Evolutionary conservation across 2,113 vertebrate genomes (phyloP), one percentile per base, ranked within the genome.

Genomic region (Podarcis muralis): DNA sequence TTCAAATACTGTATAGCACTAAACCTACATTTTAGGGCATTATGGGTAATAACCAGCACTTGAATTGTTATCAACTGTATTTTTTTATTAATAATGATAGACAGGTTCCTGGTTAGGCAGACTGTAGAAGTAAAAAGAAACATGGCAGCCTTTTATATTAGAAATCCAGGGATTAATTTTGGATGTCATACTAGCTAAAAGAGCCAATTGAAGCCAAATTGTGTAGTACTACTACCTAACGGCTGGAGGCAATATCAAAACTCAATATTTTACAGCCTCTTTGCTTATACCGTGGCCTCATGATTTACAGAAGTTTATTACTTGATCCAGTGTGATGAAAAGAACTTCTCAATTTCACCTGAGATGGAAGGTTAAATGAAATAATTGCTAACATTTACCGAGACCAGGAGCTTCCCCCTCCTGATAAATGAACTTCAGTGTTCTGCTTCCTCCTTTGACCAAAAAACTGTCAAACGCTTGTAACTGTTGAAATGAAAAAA

Each of bases 341-440:
- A 43, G 2, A 43, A 62, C 23, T 81, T 81, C 32, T 65, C 37
- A 25, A 40, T 62, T 71, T 75, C 30, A 37, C 37, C 6, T 83
- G 30, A 83, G 32, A 13, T 53, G 40, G 27, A 86, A 77, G 37
- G 32, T 40, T 6, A 57, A n/a, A 81, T 62, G 76, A 83, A 59
- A 87, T 5, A 27, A 90, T 4, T 88, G 65, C 82, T 90, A 79
- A 35, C 27, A 78, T 81, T 95, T 97, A 98, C 98, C 98, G 93
- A 93, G 9, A 90, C 97, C 96, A 90, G 97, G 97, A 59, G 90
- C 84, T 40, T 97, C 94, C 92, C 96, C 95, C 91, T 98, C 96
- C 85, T 98, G 98, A 90, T 98, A 98, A 22, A 98, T 95, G 95
- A 98, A 95, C 91, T 95, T 97, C 95, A 98, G 85, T 3, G 95